Conservation (phyloP, 2,113 vertebrate genomes). For the Panthera tigris region DNA sequence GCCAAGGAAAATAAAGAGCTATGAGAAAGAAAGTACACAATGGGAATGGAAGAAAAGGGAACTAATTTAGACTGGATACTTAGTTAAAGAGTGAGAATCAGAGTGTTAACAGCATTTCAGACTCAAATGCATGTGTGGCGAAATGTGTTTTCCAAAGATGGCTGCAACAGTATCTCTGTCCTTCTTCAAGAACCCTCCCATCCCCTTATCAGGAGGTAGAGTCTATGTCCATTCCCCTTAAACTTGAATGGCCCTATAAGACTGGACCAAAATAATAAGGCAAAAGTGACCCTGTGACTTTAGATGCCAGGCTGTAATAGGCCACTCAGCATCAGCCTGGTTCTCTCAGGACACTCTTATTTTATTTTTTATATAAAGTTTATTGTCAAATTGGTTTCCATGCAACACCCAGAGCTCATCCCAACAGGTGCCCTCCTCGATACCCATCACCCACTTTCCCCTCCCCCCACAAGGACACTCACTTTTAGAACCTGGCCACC, state of each 20-base stretch:
- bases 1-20: slow-evolving; percentile 10
- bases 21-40: neutral
- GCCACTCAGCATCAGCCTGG: neutral
- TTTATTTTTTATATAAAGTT: no score
- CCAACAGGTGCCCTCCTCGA: no score
- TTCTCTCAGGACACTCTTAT: neutral
- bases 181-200: neutral
- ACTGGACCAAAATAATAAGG: neutral
- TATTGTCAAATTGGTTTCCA: no score
- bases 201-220: neutral
- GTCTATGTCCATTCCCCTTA: neutral
- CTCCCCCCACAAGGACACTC: neutral
- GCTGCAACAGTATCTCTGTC: neutral
- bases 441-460: no score
- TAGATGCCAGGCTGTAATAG: neutral
- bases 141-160: neutral
- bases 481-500: neutral
- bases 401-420: no score
- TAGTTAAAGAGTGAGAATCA: neutral
- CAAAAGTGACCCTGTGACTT: neutral
- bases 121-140: neutral
- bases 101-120: neutral
- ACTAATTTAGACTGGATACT: neutral
- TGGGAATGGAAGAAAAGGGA: neutral
- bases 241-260: neutral